Evolutionary conservation across 37 sponge, comb jelly and placozoan species (phyloP).

Genomic region (Corticium candelabrum): DNA sequence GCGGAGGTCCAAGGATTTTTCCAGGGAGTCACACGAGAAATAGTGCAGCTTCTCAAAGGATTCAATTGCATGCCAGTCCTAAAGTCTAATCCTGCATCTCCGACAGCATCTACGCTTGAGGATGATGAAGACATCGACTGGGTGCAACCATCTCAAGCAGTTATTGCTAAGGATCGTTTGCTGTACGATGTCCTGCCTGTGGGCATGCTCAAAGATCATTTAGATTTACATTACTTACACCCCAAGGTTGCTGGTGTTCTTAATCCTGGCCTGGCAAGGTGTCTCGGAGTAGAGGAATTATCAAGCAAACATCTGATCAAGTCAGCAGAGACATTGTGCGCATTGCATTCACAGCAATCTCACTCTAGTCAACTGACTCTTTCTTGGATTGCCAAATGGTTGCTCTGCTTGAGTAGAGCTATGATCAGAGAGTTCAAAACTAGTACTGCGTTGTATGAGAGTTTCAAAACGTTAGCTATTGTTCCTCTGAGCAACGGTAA

Average conservation of each 20-base stretch:
- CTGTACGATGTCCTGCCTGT: not conserved
- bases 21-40: constrained; percentile 30
- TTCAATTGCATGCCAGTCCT: constrained; percentile 33
- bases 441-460: not conserved
- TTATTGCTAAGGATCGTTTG: constrained; percentile 6
- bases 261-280: constrained; percentile 12
- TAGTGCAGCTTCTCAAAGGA: constrained; percentile 24
- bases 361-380: not conserved
- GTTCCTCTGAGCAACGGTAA: constrained; percentile 24
- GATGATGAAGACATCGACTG: too few relatives aligned
- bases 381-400: constrained; percentile 43
- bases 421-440: constrained; percentile 15
- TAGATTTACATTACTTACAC: constrained; percentile 20
- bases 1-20: constrained; percentile 55
- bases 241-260: constrained; percentile 9
- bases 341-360: not conserved
- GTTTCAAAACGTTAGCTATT: constrained; percentile 20
- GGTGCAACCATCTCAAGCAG: constrained; percentile 43
- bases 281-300: constrained; percentile 19
- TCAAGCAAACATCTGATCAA: constrained; percentile 31
- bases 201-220: not conserved
- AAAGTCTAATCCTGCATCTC: not conserved
- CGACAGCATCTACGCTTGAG: too few relatives aligned
- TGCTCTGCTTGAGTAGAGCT: constrained; percentile 35
- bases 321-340: constrained; percentile 9